These are phyloP conservation scores for Dicerorhinus sumatrensis DNA, from an alignment of 2,113 vertebrate species.

Conservation along the genomic window DNA sequence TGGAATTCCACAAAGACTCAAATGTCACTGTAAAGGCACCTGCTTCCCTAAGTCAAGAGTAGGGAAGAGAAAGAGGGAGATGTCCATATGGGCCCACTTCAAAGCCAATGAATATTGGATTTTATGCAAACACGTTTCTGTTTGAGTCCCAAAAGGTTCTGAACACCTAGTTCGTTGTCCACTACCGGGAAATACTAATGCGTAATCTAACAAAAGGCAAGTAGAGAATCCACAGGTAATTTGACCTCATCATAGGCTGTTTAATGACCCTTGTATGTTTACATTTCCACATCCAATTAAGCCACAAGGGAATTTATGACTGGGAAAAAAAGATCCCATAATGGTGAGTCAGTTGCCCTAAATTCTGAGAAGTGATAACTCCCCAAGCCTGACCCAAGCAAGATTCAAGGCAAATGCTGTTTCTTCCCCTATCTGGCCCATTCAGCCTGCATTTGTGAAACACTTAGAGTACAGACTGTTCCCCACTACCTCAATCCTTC, in stretches of 20 bases:
- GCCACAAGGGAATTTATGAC: not conserved
- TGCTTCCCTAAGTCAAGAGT: not conserved
- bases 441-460: not conserved
- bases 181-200: not conserved
- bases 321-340: not conserved
- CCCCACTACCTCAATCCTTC: not conserved
- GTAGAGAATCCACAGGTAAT: not conserved
- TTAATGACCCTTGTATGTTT: not conserved
- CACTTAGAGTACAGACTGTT: not conserved
- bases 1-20: not conserved
- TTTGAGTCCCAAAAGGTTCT: not conserved
- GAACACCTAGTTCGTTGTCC: not conserved
- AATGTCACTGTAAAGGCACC: not conserved
- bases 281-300: constrained; percentile 26
- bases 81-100: not conserved
- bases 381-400: not conserved
- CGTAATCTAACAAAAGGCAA: not conserved
- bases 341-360: not conserved
- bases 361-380: not conserved
- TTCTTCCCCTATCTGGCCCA: not conserved
- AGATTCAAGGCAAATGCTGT: not conserved
- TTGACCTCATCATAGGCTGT: not conserved
- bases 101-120: not conserved
- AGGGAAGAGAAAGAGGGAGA: not conserved
- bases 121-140: not conserved